Conservation (phyloP, 2,797 vertebrate species). For the Hapalemur alaotrensis region DNA sequence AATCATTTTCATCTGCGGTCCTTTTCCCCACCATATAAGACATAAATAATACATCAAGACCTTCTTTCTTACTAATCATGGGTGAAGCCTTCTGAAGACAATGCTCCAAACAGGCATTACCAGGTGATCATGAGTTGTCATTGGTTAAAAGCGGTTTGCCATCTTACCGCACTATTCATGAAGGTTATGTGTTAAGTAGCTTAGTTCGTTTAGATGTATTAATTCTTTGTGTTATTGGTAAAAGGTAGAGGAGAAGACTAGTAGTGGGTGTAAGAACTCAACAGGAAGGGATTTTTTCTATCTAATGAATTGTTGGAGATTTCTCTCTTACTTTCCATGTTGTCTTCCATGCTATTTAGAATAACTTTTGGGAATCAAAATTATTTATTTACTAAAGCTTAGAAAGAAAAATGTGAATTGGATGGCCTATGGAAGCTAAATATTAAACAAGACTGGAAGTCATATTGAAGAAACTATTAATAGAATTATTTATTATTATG, state of each 20-base stretch:
- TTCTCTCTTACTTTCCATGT: neutral
- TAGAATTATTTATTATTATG: neutral
- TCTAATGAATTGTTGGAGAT: neutral
- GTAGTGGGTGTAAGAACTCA: neutral
- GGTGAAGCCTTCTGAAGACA: neutral
- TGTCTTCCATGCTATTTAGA: neutral
- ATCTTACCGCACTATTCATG: neutral
- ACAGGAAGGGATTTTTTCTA: neutral
- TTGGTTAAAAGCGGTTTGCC: neutral
- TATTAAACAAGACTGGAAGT: neutral
- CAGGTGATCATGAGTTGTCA: neutral
- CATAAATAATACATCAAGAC: neutral
- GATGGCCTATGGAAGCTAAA: neutral
- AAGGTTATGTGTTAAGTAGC: neutral
- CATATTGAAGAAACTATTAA: neutral
- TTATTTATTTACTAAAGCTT: neutral
- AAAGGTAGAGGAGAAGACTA: neutral
- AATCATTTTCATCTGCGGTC: neutral
- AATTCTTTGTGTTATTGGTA: neutral
- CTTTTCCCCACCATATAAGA: neutral
- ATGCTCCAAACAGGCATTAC: neutral
- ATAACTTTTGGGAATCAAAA: neutral
- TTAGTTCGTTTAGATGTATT: neutral
- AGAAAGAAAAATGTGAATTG: neutral
- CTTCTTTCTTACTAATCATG: neutral